Evolutionary conservation across 2,113 vertebrate species (phyloP).

Genomic region (Mustelus asterias): DNA sequence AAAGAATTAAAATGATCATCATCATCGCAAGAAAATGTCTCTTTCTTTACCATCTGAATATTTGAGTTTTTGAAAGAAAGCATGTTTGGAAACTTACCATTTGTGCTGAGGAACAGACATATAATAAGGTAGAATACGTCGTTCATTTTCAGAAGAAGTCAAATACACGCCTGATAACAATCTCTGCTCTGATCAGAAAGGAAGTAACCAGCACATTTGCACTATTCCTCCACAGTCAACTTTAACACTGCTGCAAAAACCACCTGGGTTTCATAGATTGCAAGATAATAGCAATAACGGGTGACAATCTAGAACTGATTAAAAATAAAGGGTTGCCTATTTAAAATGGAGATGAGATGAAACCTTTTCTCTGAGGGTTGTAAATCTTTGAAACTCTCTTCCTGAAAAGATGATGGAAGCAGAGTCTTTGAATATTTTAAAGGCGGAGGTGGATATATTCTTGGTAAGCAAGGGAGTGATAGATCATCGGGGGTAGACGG

Average conservation of each 20-base stretch:
- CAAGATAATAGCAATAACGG: neutral
- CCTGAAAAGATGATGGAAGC: too few species aligned
- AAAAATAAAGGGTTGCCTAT: too few species aligned
- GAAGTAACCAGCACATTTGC: neutral
- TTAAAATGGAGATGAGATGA: too few species aligned
- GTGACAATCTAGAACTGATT: neutral
- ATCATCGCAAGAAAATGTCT: neutral
- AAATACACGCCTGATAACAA: neutral
- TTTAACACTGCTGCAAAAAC: neutral
- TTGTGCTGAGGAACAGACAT: neutral
- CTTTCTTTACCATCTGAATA: neutral
- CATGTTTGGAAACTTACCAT: neutral
- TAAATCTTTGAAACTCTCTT: too few species aligned
- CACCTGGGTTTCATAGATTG: neutral
- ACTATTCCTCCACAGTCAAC: neutral
- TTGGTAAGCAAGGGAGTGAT: too few species aligned
- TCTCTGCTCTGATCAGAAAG: slow-evolving; percentile 6
- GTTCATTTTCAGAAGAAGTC: neutral
- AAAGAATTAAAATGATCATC: neutral
- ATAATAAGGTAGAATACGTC: neutral
- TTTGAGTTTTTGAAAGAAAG: neutral
- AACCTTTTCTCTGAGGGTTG: too few species aligned
- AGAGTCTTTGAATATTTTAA: too few species aligned
- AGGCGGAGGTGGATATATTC: too few species aligned
- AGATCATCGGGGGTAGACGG: too few species aligned